Evolutionary conservation across 2,113 vertebrate genomes (phyloP).

Genomic region (Brachyistius frenatus): DNA sequence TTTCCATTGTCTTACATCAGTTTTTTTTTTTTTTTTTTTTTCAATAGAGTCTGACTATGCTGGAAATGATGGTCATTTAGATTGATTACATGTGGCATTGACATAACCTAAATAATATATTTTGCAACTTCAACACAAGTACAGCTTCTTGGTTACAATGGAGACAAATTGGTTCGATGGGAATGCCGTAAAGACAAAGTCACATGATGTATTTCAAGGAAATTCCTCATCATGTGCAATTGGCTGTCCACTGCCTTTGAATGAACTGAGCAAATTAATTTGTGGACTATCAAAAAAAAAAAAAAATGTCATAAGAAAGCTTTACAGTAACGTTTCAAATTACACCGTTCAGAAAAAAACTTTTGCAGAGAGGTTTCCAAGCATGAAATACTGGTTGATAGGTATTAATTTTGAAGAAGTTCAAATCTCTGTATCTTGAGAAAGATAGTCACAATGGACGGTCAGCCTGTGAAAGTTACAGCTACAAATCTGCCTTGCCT

Average conservation of each 20-base stretch:
- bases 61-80: too few relatives aligned
- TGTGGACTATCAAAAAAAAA: neutral
- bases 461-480: slow-evolving; percentile 1
- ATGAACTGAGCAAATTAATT: neutral
- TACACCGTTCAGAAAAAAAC: neutral
- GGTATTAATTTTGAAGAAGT: neutral
- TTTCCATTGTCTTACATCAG: neutral
- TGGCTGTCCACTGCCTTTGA: too few relatives aligned
- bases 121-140: too few relatives aligned
- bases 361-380: neutral
- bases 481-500: neutral
- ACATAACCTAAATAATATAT: too few relatives aligned
- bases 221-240: neutral
- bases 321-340: neutral
- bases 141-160: too few relatives aligned
- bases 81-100: too few relatives aligned
- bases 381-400: neutral
- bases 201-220: neutral
- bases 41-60: too few relatives aligned
- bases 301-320: neutral
- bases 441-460: neutral
- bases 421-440: slow-evolving; percentile 9
- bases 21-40: neutral
- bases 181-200: neutral
- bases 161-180: too few relatives aligned